phyloP scores from a whole-genome alignment of 92 coral and sea anemone species.

The Heliopora coerulea region DNA sequence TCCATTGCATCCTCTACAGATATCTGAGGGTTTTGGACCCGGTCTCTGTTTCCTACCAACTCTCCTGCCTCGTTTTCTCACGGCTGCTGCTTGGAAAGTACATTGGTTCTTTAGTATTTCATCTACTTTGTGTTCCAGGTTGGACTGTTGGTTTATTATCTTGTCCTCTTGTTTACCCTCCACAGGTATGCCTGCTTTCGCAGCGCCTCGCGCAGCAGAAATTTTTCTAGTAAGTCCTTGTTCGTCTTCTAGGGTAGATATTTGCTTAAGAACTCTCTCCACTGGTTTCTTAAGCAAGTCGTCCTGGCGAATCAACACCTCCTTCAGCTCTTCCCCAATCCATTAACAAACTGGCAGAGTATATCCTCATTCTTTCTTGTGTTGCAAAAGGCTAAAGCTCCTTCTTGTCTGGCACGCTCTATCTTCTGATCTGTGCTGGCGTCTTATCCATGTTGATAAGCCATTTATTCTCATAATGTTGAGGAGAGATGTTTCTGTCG shows the following conservation, averaged over 20 bases:
- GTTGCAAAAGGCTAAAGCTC: too few relatives aligned
- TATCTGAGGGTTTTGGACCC: conserved; percentile 45
- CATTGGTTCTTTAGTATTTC: too few relatives aligned
- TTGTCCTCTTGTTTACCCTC: neutral
- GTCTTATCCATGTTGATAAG: conserved; percentile 36
- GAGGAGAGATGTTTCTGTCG: too few relatives aligned
- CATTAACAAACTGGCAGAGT: too few relatives aligned
- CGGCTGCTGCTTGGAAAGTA: too few relatives aligned
- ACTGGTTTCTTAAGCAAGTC: too few relatives aligned
- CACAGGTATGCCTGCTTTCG: conserved; percentile 13
- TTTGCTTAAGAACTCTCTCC: too few relatives aligned
- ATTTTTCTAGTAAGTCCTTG: too few relatives aligned
- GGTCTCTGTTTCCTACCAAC: conserved; percentile 32
- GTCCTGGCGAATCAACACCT: too few relatives aligned
- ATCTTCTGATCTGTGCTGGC: conserved; percentile 41
- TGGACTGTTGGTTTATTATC: neutral
- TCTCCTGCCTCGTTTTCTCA: conserved; percentile 50
- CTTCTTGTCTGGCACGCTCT: conserved; percentile 45
- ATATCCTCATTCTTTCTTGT: too few relatives aligned
- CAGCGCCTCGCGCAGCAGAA: conserved; percentile 22
- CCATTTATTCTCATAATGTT: conserved; percentile 47
- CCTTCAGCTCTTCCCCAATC: too few relatives aligned
- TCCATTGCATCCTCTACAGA: too few relatives aligned
- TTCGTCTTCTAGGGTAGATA: conserved; percentile 49
- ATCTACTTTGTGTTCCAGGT: conserved; percentile 45